These are phyloP conservation scores for Aphidoletes aphidimyza DNA, from an alignment of 2,888 invertebrate species.

Conservation along the genomic window DNA sequence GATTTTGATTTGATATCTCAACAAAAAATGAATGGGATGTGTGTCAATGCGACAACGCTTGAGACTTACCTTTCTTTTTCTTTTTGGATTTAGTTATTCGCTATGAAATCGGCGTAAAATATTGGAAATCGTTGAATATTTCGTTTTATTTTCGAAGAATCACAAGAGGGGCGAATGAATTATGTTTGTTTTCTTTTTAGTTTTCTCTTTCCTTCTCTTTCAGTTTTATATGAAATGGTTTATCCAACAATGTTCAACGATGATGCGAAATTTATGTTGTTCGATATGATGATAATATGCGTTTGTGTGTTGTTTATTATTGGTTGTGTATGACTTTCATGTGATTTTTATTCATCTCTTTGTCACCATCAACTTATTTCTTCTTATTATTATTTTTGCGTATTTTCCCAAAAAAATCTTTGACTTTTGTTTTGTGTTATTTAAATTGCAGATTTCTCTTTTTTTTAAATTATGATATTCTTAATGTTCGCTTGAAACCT, in stretches of 20 bases:
- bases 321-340: not conserved
- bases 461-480: not conserved
- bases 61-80: slow-evolving; percentile 7
- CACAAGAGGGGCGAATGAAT: not conserved
- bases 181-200: not conserved
- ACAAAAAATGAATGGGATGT: not conserved
- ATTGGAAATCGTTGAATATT: not conserved
- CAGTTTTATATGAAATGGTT: not conserved
- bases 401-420: not conserved
- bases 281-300: not conserved
- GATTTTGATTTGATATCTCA: too few species aligned
- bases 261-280: not conserved
- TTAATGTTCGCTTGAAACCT: not conserved
- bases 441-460: slow-evolving; percentile 7
- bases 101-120: not conserved
- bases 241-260: not conserved
- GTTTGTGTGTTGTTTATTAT: not conserved
- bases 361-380: not conserved
- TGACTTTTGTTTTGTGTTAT: not conserved
- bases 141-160: not conserved
- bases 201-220: not conserved
- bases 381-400: not conserved
- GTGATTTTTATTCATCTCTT: not conserved
- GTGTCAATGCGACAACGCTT: not conserved
- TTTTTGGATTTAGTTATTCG: not conserved